These are phyloP conservation scores for Mesocentrotus franciscanus DNA, from an alignment of 53 echinoderm and acorn worm species.

Conservation along the genomic window DNA sequence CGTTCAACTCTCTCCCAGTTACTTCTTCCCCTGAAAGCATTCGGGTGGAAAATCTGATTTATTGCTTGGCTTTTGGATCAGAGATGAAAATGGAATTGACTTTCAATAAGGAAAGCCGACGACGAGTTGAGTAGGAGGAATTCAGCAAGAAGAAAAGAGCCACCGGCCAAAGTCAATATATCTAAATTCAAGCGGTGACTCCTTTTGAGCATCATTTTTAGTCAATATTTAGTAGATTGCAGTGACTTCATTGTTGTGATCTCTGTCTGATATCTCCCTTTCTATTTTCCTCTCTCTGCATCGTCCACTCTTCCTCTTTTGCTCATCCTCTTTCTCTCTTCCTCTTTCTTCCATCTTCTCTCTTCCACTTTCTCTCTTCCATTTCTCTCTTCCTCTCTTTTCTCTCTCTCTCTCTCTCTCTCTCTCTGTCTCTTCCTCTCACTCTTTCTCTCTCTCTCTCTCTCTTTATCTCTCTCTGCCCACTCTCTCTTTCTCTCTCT, in stretches of 20 bases:
- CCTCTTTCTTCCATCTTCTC: too few relatives aligned
- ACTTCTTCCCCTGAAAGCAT: conserved; percentile 14
- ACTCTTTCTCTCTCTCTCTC: too few relatives aligned
- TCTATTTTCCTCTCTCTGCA: neutral
- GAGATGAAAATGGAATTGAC: conserved; percentile 49
- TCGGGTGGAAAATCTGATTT: conserved; percentile 45
- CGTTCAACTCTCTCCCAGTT: conserved; percentile 13
- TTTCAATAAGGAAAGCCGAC: conserved; percentile 22
- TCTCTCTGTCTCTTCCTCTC: too few relatives aligned
- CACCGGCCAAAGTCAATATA: conserved; percentile 2
- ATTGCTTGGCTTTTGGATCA: conserved; percentile 43
- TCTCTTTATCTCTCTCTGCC: too few relatives aligned
- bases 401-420: too few relatives aligned
- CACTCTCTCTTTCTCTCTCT: too few relatives aligned
- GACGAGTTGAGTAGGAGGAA: conserved; percentile 4
- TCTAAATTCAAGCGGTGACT: conserved; percentile 14
- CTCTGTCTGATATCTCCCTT: neutral
- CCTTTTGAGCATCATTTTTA: conserved; percentile 1
- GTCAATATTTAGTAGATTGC: conserved; percentile 29
- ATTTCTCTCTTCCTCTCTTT: too few relatives aligned
- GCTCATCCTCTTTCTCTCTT: too few relatives aligned
- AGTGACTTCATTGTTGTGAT: neutral
- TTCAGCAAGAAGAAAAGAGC: neutral
- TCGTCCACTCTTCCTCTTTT: too few relatives aligned
- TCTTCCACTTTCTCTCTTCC: too few relatives aligned